These are phyloP conservation scores for Saguinus midas DNA, from an alignment of 2,113 vertebrate species.

Conservation along the genomic window DNA sequence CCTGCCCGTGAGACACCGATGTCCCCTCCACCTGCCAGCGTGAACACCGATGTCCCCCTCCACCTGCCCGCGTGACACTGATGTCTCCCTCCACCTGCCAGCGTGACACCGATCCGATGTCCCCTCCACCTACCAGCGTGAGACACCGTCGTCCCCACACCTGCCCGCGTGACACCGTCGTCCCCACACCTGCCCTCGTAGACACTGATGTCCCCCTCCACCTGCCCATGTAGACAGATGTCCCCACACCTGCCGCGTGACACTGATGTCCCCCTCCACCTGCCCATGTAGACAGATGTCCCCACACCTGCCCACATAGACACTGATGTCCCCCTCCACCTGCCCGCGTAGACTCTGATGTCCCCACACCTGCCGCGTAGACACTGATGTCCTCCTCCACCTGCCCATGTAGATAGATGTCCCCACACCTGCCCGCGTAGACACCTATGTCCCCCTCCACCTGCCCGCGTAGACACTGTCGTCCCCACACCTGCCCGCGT, in stretches of 20 bases:
- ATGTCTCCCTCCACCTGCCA: no score
- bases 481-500: no score
- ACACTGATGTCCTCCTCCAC: no score
- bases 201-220: not conserved
- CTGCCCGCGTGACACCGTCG: not conserved
- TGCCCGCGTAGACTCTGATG: not conserved
- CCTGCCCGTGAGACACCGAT: no score
- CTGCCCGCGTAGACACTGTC: not conserved
- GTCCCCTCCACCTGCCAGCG: fast-evolving
- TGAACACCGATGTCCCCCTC: not conserved
- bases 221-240: no score
- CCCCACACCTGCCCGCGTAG: not conserved
- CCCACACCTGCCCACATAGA: no score
- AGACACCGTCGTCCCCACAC: no score
- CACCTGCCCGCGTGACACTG: not conserved
- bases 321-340: not conserved
- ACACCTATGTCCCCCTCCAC: not conserved
- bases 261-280: no score
- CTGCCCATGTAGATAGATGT: fast-evolving
- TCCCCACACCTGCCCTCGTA: not conserved
- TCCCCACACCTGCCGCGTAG: no score
- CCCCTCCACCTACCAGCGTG: not conserved
- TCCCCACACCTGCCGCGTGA: not conserved
- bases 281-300: not conserved
- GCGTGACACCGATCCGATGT: fast-evolving